Conservation (phyloP, 2,888 invertebrate genomes). For the Drosophila mimetica region DNA sequence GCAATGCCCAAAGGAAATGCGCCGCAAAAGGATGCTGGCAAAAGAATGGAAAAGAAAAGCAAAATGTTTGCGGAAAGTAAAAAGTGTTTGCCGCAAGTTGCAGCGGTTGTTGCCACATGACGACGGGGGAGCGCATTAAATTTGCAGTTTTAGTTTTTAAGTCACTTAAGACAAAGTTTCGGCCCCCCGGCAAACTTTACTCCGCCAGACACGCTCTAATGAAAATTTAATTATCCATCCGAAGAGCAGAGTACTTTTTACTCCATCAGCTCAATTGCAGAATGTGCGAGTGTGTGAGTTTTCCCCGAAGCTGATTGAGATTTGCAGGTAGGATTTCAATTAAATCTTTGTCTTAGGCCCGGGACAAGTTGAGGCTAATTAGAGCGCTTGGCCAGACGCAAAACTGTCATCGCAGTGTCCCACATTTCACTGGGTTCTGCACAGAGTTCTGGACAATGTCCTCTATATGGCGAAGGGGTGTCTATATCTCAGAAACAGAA, state of each 20-base stretch:
- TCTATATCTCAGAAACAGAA: neutral
- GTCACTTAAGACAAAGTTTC: conserved; percentile 74
- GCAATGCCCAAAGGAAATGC: conserved; percentile 79
- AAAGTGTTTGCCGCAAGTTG: conserved; percentile 75
- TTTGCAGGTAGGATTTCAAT: conserved; percentile 56
- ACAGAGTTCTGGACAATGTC: conserved; percentile 53
- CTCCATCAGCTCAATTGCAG: conserved; percentile 42
- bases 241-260: neutral
- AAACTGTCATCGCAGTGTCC: conserved; percentile 41
- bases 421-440: conserved; percentile 34
- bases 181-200: conserved; percentile 20
- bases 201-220: conserved; percentile 63
- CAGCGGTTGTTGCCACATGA: conserved; percentile 47
- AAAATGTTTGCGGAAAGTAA: conserved; percentile 71
- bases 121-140: conserved; percentile 72
- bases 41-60: conserved; percentile 25
- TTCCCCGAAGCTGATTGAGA: conserved; percentile 18
- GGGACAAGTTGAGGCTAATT: conserved; percentile 48
- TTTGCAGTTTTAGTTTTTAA: conserved; percentile 75
- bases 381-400: conserved; percentile 24
- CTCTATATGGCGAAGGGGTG: conserved; percentile 12
- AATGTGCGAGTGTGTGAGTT: conserved; percentile 13
- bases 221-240: conserved; percentile 75
- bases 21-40: conserved; percentile 54
- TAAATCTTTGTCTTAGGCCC: conserved; percentile 52